phyloP scores from a whole-genome alignment of 2,113 vertebrate species.

The Nanorana parkeri region DNA sequence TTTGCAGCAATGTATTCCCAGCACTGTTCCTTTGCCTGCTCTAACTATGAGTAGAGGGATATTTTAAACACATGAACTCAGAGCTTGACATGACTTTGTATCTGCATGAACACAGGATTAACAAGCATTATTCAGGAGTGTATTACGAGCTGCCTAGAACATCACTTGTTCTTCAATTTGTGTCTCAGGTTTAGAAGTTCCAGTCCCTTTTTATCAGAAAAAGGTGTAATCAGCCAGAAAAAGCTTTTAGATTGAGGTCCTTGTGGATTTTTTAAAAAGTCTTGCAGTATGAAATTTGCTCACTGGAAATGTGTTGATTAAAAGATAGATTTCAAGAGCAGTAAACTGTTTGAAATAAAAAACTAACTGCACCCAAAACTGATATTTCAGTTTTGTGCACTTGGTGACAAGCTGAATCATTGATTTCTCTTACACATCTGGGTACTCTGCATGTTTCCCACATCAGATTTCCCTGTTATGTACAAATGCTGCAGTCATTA shows the following conservation, averaged over 20 bases:
- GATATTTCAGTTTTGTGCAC: too few species aligned
- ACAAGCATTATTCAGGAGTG: constrained; percentile 29
- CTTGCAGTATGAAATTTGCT: not conserved
- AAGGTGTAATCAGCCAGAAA: not conserved
- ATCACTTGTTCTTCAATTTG: constrained; percentile 28
- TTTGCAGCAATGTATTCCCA: not conserved
- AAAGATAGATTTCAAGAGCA: too few species aligned
- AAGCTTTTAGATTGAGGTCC: not conserved
- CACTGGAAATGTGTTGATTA: too few species aligned
- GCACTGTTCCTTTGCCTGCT: not conserved
- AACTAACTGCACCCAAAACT: too few species aligned
- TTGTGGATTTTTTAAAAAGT: not conserved
- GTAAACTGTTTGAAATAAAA: too few species aligned
- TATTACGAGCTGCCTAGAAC: constrained; percentile 43
- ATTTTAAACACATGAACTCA: constrained; percentile 26
- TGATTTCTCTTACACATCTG: too few species aligned
- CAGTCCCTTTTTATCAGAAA: not conserved
- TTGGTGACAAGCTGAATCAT: too few species aligned
- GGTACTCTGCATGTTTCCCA: too few species aligned
- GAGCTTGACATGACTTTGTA: constrained; percentile 10
- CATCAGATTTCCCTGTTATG: too few species aligned
- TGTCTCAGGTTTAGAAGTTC: constrained; percentile 7
- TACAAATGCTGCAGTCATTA: too few species aligned
- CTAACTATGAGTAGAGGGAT: constrained; percentile 21
- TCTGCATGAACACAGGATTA: constrained; percentile 38